Conservation (phyloP, 2,888 invertebrate species). For the Lagria hirta region DNA sequence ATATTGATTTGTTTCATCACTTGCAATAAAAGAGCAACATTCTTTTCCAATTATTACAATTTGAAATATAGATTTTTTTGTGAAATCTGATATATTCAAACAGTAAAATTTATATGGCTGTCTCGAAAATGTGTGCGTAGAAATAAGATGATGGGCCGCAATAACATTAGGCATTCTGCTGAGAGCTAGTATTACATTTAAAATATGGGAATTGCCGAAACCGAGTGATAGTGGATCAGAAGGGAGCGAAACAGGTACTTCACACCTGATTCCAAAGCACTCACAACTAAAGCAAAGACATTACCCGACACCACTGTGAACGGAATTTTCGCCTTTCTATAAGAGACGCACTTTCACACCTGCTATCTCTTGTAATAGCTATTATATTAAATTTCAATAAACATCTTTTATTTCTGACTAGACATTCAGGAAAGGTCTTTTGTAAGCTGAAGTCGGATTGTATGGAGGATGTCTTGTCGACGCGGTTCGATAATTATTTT, state of each 20-base stretch:
- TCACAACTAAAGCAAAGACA: constrained; percentile 1
- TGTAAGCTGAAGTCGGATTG: too few species aligned
- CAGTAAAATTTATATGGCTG: too few species aligned
- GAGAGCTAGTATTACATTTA: constrained; percentile 17
- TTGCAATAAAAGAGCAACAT: too few species aligned
- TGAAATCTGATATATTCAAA: too few species aligned
- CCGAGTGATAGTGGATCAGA: constrained; percentile 10
- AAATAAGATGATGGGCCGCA: constrained; percentile 13
- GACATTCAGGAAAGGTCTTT: too few species aligned
- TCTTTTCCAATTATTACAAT: too few species aligned
- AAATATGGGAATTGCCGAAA: constrained; percentile 21
- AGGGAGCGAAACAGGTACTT: constrained; percentile 10
- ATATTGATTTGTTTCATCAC: too few species aligned
- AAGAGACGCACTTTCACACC: constrained; percentile 16
- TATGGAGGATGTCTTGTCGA: too few species aligned
- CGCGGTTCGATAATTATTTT: too few species aligned
- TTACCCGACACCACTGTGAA: constrained; percentile 3
- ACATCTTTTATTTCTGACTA: too few species aligned
- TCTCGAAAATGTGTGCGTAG: constrained; percentile 8
- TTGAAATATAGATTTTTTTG: too few species aligned
- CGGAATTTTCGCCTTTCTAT: constrained; percentile 9
- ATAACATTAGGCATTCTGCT: constrained; percentile 15
- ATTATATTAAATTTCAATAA: constrained; percentile 22
- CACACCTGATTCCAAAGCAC: constrained; percentile 22
- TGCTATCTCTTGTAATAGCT: constrained; percentile 11